These are phyloP conservation scores for Periplaneta americana DNA, from an alignment of 1,140 invertebrate genomes.

Conservation along the genomic window DNA sequence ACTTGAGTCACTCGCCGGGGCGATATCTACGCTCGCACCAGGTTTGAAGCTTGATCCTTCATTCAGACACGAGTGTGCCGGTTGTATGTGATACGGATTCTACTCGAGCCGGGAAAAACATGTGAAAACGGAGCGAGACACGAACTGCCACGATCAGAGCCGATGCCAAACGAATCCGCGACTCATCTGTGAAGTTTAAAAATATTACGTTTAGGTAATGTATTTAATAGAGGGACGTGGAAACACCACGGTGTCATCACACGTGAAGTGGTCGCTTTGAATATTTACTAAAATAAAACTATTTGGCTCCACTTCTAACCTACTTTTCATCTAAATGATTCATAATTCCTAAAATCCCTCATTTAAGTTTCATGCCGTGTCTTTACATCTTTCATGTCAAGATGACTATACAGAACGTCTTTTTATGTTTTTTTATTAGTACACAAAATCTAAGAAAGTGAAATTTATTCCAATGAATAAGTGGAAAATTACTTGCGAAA, in stretches of 20 bases:
- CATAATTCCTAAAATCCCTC: background rate
- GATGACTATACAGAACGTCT: too few relatives aligned
- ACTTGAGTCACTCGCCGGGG: background rate
- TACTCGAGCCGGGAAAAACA: background rate
- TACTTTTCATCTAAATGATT: background rate
- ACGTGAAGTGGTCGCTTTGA: too few relatives aligned
- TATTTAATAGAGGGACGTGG: background rate
- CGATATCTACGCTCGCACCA: background rate
- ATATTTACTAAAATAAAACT: background rate
- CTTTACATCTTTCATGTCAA: too few relatives aligned
- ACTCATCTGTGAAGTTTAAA: background rate
- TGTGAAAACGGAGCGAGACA: too few relatives aligned
- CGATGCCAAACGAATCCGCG: background rate
- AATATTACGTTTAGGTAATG: background rate
- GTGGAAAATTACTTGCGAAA: too few relatives aligned
- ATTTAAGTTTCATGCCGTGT: too few relatives aligned
- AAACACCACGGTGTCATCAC: background rate
- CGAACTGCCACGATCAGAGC: background rate
- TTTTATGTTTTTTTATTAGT: too few relatives aligned
- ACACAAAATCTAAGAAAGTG: too few relatives aligned
- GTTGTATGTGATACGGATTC: background rate
- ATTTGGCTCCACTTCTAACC: background rate
- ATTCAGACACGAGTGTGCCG: background rate
- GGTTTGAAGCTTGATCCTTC: background rate
- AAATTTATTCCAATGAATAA: too few relatives aligned